Evolutionary conservation across 2,113 vertebrate genomes (phyloP).

Genomic region (Melierax canorus): DNA sequence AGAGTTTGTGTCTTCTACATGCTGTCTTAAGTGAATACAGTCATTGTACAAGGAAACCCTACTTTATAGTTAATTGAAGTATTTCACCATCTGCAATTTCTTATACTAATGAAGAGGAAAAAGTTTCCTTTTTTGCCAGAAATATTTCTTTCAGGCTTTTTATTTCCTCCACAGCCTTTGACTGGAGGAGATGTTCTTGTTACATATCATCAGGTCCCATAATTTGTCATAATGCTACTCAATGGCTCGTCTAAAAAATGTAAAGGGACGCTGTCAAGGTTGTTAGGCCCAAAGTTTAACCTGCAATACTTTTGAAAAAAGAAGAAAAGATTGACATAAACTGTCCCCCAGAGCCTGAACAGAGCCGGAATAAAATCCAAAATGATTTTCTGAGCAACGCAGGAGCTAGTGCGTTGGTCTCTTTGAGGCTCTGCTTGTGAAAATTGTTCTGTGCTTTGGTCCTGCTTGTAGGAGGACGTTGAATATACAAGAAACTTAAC

Average conservation of each 20-base stretch:
- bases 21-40: background rate
- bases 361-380: background rate
- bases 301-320: background rate
- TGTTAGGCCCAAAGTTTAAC: constrained; percentile 27
- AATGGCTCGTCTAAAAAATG: constrained; percentile 11
- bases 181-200: constrained; percentile 33
- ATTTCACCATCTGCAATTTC: background rate
- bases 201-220: constrained; percentile 20
- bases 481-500: background rate
- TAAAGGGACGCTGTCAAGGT: background rate
- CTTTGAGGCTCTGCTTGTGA: constrained; percentile 9
- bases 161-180: constrained; percentile 10
- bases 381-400: background rate
- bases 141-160: constrained; percentile 16
- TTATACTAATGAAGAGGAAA: constrained; percentile 17
- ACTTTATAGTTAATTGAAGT: background rate
- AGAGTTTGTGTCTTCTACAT: background rate
- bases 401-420: background rate
- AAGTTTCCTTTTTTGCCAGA: background rate
- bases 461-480: background rate
- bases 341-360: background rate
- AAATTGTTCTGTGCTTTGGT: background rate
- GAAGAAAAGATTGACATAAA: constrained; percentile 17
- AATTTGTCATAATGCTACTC: constrained; percentile 41
- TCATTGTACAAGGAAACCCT: background rate